Evolutionary conservation across 2,888 invertebrate genomes (phyloP), one percentile per base, ranked within the genome.

Genomic region (Macrosoma leucophasiata): DNA sequence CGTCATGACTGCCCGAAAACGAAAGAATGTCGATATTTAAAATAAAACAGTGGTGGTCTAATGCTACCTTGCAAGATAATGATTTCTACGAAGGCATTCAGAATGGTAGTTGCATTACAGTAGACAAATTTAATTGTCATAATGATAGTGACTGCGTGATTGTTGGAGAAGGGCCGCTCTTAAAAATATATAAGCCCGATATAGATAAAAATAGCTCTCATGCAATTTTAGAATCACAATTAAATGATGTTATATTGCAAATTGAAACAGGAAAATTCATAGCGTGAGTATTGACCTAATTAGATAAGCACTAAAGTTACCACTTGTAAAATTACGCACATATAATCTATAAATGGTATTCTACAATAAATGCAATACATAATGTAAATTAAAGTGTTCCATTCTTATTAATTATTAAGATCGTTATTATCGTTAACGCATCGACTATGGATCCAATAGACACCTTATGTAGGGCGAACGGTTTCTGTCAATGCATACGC

Each of bases 11-110:
- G n/a, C n/a, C n/a, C n/a, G n/a, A n/a, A n/a, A n/a, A 20, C 3
- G 34, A 14, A 10, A 39, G 27, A 43, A 98, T 98, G 98, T 97
- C 97, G 2, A 82, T 98, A 54, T 98, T 98, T 65, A 96, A 95
- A 85, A 89, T 92, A 6, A 89, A 94, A 58, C 92, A 92, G 55
- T 94, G 95, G 90, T 98, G 97, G 96, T 87, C 90, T 10, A 90
- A 91, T 8, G 85, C 88, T 29, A 91, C 90, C 44, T 51, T 77
- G 3, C 82, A 84, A 53, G 66, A 71, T 55, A 90, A 89, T 10
- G 75, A 79, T 26, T 58, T 66, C 18, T 85, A 81, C 46, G 71
- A 75, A 24, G 89, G 89, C 8, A 59, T 84, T 24, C 86, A 88
- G 52, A 90, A 89, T 72, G 89, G 91, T 46, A 69, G 69, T 35